Base-by-base conservation (phyloP, 2,888 invertebrate genomes). In the Reticulitermes lucifugus region DNA sequence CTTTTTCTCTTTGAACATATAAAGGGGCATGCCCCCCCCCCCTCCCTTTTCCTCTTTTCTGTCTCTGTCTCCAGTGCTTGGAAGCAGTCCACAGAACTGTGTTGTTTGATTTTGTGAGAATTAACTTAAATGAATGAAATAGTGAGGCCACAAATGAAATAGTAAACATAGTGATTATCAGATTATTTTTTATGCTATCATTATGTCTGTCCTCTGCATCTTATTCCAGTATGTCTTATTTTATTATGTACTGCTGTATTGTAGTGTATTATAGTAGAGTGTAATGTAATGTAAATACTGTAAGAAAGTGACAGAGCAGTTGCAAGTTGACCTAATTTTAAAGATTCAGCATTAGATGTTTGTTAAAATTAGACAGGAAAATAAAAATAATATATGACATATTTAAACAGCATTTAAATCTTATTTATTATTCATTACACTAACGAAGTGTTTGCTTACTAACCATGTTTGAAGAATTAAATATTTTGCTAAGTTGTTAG, bases 311-410 rank as follows among this genome's bases (percentile, higher is more conserved):
- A 65, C n/a, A n/a, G 14, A 65, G 25, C 65, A 65, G n/a, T 12
- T 9, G 65, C 65, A n/a, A n/a, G 9, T 9, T 6, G n/a, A 65
- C 65, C 1, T 65, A n/a, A n/a, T 65, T 65, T 65, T 65, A 65
- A 65, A 65, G 65, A n/a, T n/a, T n/a, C n/a, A 65, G 65, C n/a
- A 25, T n/a, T 65, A n/a, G 25, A 65, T 65, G 65, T 65, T 65
- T 65, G 65, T 65, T 65, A 65, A 65, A 65, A 65, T 25, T 60
- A 25, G 65, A 25, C 65, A 65, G 25, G 65, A 65, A 65, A 65
- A 12, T 46, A 46, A 46, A 35, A 12, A 25, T 65, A 65, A 65
- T 25, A 65, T 65, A 65, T 65, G n/a, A 25, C 6, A n/a, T 25
- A n/a, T 5, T 25, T 65, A n/a, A 25, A 65, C n/a, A 25, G 65